phyloP scores from a whole-genome alignment of 2,888 invertebrate genomes.

The Agonum fuliginosum region DNA sequence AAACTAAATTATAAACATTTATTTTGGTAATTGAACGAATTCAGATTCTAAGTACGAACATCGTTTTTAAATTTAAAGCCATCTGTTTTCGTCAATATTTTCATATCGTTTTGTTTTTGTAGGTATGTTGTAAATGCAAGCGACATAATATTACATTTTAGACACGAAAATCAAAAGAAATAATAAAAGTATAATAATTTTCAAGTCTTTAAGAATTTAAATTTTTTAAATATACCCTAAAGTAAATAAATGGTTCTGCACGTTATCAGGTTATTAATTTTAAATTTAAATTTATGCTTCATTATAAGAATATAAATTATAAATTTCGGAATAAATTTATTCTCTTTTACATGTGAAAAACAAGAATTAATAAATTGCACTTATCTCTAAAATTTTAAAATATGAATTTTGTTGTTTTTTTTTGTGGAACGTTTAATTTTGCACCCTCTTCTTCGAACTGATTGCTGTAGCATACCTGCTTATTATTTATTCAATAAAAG shows the following conservation, averaged over 20 bases:
- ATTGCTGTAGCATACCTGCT: conserved; percentile 8
- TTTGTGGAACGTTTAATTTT: neutral
- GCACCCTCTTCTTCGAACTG: neutral
- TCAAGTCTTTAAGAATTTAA: neutral
- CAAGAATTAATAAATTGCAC: conserved; percentile 5
- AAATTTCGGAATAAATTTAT: conserved; percentile 20
- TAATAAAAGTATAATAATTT: too few species aligned
- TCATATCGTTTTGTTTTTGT: too few species aligned
- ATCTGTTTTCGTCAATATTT: too few species aligned
- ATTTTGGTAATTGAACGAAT: too few species aligned
- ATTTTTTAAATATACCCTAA: conserved; percentile 9
- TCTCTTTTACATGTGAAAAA: neutral
- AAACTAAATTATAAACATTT: too few species aligned
- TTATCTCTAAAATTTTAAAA: conserved; percentile 17
- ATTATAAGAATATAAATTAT: conserved; percentile 40
- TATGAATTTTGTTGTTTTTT: neutral
- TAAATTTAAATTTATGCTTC: conserved; percentile 32
- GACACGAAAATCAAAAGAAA: too few species aligned
- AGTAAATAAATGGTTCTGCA: conserved; percentile 11
- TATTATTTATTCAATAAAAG: conserved; percentile 32
- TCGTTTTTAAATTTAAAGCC: too few species aligned
- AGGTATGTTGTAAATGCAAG: too few species aligned
- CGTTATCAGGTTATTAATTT: conserved; percentile 39
- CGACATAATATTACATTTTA: too few species aligned
- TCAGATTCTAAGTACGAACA: too few species aligned